Evolutionary conservation across 2,797 vertebrate species (phyloP), one percentile per base, ranked within the genome.

Genomic region (Paramormyrops hopkinsi): DNA sequence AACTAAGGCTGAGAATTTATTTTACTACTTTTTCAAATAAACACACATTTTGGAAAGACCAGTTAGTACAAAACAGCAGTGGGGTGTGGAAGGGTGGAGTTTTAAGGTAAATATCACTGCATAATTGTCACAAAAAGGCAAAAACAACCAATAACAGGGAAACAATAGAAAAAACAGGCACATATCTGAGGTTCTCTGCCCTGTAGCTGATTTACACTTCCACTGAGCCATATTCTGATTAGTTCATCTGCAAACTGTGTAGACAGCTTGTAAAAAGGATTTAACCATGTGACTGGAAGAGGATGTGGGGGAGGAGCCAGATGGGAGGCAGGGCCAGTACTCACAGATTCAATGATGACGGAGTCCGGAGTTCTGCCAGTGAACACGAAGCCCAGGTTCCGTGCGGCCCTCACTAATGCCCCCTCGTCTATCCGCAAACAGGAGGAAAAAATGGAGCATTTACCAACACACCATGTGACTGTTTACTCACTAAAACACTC

Each of bases 321-420:
- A 29, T 33, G 25, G 37, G 69, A 88, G 50, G 56, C 29, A 53
- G 41, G 6, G 12, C 8, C 33, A 50, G 37, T 93, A 97, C 97
- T 92, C 92, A 96, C 96, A 88, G 96, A 96, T 88, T 97, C 95
- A 89, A 97, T 95, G 90, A 97, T 96, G 73, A 97, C 96, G 0
- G 96, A 95, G 90, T 97, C 94, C 17, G 97, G 97, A 5, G 96
- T 97, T 91, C 97, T 94, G 92, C 96, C 97, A 73, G 96, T 96
- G 92, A 97, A 97, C 11, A 96, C 95, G 91, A 97, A 97, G 88
- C 86, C 95, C 93, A 97, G 89, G 88, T 95, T 92, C 82, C 93
- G 96, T 62, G 97, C 97, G 54, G 97, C 97, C 94, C 95, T 95
- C 91, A 97, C 97, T 92, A 97, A 91, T 0, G 97, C 96, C 50